Percentiles rank a stretch among this genome's conserved stretches.
These are phyloP conservation scores for Yponomeuta cagnagella DNA, from an alignment of 2,888 invertebrate genomes.

Conservation along the genomic window DNA sequence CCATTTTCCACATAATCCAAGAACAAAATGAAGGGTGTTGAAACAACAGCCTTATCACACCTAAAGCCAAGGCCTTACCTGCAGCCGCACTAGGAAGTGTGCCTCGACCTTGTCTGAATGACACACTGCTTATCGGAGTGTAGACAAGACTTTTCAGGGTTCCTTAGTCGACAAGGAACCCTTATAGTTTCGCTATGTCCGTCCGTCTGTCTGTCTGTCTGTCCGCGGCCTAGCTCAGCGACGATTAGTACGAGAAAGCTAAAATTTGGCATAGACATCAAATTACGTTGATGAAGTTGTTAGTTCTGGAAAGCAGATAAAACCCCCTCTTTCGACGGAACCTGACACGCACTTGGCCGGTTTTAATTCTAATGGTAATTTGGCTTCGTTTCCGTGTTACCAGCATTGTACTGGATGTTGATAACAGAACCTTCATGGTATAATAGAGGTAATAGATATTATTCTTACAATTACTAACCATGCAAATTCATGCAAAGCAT, in stretches of 20 bases:
- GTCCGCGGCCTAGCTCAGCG: too few relatives aligned
- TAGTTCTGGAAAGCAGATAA: too few relatives aligned
- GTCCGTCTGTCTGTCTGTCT: too few relatives aligned
- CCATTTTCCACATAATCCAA: neutral
- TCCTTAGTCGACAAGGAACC: too few relatives aligned
- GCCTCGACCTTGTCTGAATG: neutral
- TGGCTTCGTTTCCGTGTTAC: neutral
- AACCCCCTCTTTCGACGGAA: too few relatives aligned
- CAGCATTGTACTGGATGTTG: neutral
- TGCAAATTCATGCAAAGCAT: too few relatives aligned
- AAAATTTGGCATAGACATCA: too few relatives aligned
- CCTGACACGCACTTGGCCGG: too few relatives aligned
- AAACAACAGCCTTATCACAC: neutral
- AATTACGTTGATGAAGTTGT: too few relatives aligned
- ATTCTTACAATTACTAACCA: too few relatives aligned
- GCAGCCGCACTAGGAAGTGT: neutral
- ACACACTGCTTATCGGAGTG: neutral
- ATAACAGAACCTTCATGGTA: neutral
- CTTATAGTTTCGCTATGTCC: too few relatives aligned
- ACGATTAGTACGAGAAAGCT: too few relatives aligned
- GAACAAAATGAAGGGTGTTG: neutral
- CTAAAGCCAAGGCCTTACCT: neutral
- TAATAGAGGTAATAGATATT: neutral
- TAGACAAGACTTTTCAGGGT: neutral
- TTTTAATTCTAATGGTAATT: neutral